Evolutionary conservation across 2,113 vertebrate genomes (phyloP).

Genomic region (Spea multiplicata): DNA sequence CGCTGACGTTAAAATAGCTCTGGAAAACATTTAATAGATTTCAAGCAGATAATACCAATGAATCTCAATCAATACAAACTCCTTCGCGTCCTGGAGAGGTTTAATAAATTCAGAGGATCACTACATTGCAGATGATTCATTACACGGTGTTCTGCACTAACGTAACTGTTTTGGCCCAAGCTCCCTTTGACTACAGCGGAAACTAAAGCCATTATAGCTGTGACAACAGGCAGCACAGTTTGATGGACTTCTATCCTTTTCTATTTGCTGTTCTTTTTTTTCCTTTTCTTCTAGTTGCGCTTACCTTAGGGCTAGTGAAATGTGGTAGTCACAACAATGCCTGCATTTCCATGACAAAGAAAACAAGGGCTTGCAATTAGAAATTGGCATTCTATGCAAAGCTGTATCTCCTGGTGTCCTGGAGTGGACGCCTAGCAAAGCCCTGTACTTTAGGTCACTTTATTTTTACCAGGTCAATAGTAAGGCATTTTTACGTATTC

Average conservation of each 20-base stretch:
- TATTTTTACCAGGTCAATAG: too few species aligned
- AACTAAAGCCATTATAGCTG: background rate
- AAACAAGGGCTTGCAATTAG: background rate
- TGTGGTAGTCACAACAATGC: background rate
- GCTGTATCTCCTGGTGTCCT: background rate
- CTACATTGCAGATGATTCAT: background rate
- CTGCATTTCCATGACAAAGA: conserved; percentile 23
- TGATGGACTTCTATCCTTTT: conserved; percentile 8
- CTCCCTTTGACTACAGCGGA: background rate
- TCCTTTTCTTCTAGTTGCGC: background rate
- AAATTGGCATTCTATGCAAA: background rate
- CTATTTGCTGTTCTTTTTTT: background rate
- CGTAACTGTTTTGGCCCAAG: background rate
- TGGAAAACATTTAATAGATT: conserved; percentile 14
- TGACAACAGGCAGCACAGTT: background rate
- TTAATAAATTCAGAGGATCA: conserved; percentile 9
- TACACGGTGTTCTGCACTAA: background rate
- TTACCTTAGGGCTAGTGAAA: conserved; percentile 17
- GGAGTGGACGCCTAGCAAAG: too few species aligned
- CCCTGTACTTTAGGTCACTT: too few species aligned
- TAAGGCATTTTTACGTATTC: too few species aligned
- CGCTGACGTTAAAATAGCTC: conserved; percentile 18
- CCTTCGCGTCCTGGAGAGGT: background rate
- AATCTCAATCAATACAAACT: conserved; percentile 11
- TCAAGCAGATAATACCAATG: conserved; percentile 10